Conservation (phyloP, 2,797 vertebrate species). For the Epinephelus malabaricus region DNA sequence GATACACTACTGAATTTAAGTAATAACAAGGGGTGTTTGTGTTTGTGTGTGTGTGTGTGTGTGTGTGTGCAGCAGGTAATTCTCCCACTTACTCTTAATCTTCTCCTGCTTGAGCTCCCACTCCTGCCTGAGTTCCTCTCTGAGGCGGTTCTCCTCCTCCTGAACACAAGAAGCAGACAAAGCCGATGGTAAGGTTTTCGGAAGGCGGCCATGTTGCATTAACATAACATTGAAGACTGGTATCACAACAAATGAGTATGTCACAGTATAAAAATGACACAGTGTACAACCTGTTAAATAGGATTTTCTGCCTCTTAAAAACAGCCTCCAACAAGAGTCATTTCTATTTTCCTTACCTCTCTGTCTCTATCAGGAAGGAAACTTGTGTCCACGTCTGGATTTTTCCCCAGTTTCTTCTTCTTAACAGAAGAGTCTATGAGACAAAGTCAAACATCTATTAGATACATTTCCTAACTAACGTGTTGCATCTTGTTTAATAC, state of each 20-base stretch:
- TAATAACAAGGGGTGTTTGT: not conserved
- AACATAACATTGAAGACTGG: not conserved
- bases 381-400: constrained; percentile 95
- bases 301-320: not conserved
- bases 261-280: not conserved
- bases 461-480: not conserved
- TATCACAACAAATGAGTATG: not conserved
- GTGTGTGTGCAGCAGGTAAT: not conserved
- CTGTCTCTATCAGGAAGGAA: constrained; percentile 93
- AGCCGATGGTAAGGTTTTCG: not conserved
- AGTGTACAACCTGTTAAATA: too few relatives aligned
- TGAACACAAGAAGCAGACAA: constrained; percentile 40
- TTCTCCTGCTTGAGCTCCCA: constrained; percentile 96
- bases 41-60: not conserved
- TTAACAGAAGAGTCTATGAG: constrained; percentile 81
- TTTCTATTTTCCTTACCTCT: constrained; percentile 82
- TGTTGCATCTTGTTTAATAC: not conserved
- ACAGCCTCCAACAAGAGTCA: not conserved
- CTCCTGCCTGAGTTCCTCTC: constrained; percentile 93
- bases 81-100: constrained; percentile 89
- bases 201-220: not conserved
- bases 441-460: constrained; percentile 3
- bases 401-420: constrained; percentile 94
- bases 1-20: not conserved
- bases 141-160: constrained; percentile 94